Conservation (phyloP, 37 sponge, comb jelly and placozoan species). For the Diacarnus erythraeanus region DNA sequence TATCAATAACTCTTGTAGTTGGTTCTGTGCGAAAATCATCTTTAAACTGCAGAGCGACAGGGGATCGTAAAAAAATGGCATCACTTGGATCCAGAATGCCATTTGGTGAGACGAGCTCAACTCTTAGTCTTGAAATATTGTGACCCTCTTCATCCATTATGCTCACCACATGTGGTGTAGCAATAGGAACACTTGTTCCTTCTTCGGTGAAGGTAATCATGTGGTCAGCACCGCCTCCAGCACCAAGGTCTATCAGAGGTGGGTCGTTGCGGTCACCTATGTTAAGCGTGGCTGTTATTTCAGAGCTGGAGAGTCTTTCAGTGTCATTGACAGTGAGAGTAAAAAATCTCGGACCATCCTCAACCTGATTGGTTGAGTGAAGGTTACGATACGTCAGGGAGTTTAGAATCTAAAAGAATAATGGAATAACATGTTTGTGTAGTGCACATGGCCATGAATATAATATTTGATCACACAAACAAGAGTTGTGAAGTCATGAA, state of each 20-base stretch:
- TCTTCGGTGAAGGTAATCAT: conserved; percentile 8
- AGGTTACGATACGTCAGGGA: conserved; percentile 24
- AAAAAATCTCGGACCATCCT: conserved; percentile 25
- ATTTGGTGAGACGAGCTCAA: conserved; percentile 23
- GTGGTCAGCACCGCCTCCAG: neutral
- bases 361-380: conserved; percentile 17
- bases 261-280: conserved; percentile 41
- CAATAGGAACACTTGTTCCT: conserved; percentile 15
- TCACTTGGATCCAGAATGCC: conserved; percentile 36
- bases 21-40: neutral
- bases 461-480: no score
- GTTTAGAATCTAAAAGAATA: conserved; percentile 36
- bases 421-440: no score
- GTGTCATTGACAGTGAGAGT: conserved; percentile 21
- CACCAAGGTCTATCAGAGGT: conserved; percentile 8
- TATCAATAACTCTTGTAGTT: neutral
- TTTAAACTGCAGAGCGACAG: neutral
- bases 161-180: neutral
- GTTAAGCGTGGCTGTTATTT: neutral
- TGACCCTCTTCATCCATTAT: conserved; percentile 46
- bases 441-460: no score
- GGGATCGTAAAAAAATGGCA: conserved; percentile 19
- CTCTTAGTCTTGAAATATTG: conserved; percentile 38
- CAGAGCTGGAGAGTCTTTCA: neutral
- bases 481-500: no score